phyloP scores from a whole-genome alignment of 1,140 invertebrate species.

The Hermetia illucens region DNA sequence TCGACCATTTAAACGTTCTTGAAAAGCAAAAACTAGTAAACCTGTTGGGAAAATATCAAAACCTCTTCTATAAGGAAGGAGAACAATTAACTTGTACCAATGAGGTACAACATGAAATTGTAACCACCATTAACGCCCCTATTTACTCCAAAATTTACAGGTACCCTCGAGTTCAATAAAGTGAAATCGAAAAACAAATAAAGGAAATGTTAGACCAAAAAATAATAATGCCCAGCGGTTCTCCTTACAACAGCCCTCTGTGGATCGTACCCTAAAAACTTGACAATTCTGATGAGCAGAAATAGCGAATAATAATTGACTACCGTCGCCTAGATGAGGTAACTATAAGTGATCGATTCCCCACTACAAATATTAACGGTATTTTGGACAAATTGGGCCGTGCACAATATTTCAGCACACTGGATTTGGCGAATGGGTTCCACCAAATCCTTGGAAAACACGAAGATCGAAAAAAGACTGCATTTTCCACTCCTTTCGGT shows the following conservation, averaged over 20 bases:
- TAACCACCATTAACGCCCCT: slow-evolving; percentile 2
- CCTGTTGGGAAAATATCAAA: slow-evolving; percentile 1
- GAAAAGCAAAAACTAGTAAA: slow-evolving; percentile 2
- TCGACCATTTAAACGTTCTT: slow-evolving; percentile 4
- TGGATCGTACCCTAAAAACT: slow-evolving; percentile 9
- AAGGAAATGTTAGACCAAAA: slow-evolving; percentile 7
- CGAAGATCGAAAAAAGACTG: slow-evolving; percentile 30
- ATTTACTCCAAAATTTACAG: slow-evolving; percentile 6
- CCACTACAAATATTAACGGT: slow-evolving; percentile 32
- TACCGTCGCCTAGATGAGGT: slow-evolving; percentile 14
- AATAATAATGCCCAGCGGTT: slow-evolving; percentile 5
- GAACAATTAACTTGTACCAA: slow-evolving; percentile 3
- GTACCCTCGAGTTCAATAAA: slow-evolving; percentile 6
- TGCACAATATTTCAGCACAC: slow-evolving; percentile 19
- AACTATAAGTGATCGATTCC: slow-evolving; percentile 23
- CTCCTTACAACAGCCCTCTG: slow-evolving; percentile 10
- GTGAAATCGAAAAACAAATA: slow-evolving; percentile 7
- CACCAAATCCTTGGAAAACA: slow-evolving; percentile 33
- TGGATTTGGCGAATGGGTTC: slow-evolving; percentile 33
- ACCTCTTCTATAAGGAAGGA: slow-evolving; percentile 1
- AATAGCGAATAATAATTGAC: slow-evolving; percentile 17
- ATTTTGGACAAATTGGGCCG: slow-evolving; percentile 22
- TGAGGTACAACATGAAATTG: slow-evolving; percentile 6
- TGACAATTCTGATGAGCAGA: slow-evolving; percentile 15
- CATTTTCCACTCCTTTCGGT: slow-evolving; percentile 23